A percentile compares a stretch with the other conserved stretches of the same genome.
Conservation (phyloP, 2,113 vertebrate genomes). For the Cyprichromis sp. region DNA sequence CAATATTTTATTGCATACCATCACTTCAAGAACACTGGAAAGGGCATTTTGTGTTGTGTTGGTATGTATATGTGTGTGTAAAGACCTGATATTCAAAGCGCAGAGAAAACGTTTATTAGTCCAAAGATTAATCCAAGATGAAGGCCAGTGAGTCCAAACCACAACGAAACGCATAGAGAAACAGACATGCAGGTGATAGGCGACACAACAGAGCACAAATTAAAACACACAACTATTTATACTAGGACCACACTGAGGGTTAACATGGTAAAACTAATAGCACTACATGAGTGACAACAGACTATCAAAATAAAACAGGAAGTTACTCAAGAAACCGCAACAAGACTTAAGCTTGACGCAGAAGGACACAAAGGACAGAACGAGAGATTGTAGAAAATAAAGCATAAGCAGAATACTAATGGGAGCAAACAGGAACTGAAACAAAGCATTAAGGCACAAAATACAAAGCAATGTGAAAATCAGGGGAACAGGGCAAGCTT, state of each 20-base stretch:
- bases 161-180: accelerated
- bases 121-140: background rate
- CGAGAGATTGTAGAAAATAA: background rate
- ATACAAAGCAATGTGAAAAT: background rate
- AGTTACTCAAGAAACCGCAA: background rate
- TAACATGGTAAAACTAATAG: background rate
- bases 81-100: background rate
- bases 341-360: background rate
- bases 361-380: background rate
- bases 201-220: background rate
- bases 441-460: background rate
- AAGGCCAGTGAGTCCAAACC: background rate
- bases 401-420: background rate
- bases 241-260: background rate
- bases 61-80: background rate
- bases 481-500: background rate
- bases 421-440: background rate
- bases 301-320: background rate
- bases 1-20: background rate
- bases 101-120: background rate
- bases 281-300: background rate
- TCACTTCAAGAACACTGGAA: background rate
- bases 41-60: background rate
- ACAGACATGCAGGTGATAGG: background rate
- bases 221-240: background rate